These are phyloP conservation scores for Haliclona indistincta DNA, from an alignment of 37 sponge, comb jelly and placozoan genomes.

Conservation along the genomic window DNA sequence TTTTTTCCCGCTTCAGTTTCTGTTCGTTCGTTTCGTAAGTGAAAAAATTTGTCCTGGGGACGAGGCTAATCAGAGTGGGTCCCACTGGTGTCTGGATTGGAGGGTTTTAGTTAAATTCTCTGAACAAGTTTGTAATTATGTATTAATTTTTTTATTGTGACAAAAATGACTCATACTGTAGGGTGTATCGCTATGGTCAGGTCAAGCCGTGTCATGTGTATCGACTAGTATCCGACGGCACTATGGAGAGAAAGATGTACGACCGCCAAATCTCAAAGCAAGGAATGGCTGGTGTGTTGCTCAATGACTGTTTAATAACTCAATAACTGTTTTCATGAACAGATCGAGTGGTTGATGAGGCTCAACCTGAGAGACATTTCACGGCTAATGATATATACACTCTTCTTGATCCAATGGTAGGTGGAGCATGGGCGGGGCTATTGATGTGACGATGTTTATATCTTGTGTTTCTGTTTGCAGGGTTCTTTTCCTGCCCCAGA, in stretches of 20 bases:
- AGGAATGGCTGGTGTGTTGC: constrained; percentile 71
- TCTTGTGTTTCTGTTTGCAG: constrained; percentile 20
- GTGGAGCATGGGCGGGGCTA: constrained; percentile 1
- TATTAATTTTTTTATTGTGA: not conserved
- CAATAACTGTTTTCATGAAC: not conserved
- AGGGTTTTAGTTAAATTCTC: no score
- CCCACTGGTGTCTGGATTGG: no score
- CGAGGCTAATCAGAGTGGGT: no score
- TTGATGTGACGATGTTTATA: not conserved
- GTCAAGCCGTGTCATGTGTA: constrained; percentile 85
- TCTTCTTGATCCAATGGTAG: constrained; percentile 58
- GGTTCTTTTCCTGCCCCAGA: constrained; percentile 22
- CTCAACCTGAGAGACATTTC: constrained; percentile 78
- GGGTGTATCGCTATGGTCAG: constrained; percentile 96
- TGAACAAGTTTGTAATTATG: not conserved
- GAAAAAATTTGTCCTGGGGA: no score
- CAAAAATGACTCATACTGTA: constrained; percentile 2
- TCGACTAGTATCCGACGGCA: constrained; percentile 88
- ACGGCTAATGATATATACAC: constrained; percentile 62
- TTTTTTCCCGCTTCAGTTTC: no score
- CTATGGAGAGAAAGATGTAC: constrained; percentile 94
- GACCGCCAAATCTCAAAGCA: constrained; percentile 94
- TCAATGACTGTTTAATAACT: no score
- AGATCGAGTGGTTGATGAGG: constrained; percentile 92
- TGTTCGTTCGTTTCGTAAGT: no score